Evolutionary conservation across 2,888 invertebrate genomes (phyloP).

Genomic region (Phengaris arion): DNA sequence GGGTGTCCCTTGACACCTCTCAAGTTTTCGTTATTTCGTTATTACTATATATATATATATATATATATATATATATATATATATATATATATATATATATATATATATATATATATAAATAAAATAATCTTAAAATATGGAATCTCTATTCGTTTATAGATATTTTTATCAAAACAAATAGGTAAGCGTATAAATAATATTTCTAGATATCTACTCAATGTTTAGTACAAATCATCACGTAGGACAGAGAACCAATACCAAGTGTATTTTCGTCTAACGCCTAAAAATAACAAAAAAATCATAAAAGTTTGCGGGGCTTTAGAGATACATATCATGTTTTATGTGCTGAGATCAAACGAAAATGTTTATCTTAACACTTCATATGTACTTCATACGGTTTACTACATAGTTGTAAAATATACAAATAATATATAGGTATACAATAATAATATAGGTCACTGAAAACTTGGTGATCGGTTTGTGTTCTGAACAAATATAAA

Average conservation of each 20-base stretch:
- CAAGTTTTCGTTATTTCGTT: too few species aligned
- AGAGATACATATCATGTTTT: conserved; percentile 31
- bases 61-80: too few species aligned
- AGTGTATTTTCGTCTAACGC: not conserved
- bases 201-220: not conserved
- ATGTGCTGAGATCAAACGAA: conserved; percentile 36
- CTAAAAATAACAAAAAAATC: conserved; percentile 7
- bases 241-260: not conserved
- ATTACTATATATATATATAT: too few species aligned
- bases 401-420: not conserved
- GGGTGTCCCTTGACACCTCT: too few species aligned
- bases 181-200: not conserved
- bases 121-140: not conserved
- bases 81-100: too few species aligned
- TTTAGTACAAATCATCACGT: not conserved
- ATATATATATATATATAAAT: too few species aligned
- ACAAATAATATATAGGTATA: too few species aligned
- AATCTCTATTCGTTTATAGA: not conserved
- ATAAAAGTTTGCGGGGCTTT: conserved; percentile 18
- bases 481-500: too few species aligned
- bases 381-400: conserved; percentile 28
- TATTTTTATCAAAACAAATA: not conserved
- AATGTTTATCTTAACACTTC: conserved; percentile 34
- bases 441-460: too few species aligned
- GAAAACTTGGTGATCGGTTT: too few species aligned